Evolutionary conservation across 2,113 vertebrate genomes (phyloP), one percentile per base, ranked within the genome.

Genomic region (Pongo abelii): DNA sequence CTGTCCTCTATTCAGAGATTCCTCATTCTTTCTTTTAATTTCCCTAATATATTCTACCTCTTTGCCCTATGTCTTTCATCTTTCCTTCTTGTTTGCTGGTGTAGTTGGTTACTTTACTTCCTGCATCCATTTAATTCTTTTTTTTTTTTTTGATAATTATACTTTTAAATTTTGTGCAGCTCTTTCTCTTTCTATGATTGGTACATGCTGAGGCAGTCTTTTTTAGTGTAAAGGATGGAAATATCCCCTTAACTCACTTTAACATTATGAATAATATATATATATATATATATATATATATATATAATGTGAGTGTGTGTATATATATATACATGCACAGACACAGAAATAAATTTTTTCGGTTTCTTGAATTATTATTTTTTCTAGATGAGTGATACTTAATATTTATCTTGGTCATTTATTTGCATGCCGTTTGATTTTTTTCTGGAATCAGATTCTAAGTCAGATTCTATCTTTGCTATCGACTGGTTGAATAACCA

Each of bases 401-500:
- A 23, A 52, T 95, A 10, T 78, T 97, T 92, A 30, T 59, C 38
- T 91, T 89, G 30, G 43, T 85, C 35, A 91, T 95, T 81, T 3
- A 89, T 3, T 74, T 92, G 89, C 0, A 48, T 75, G 11, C 20
- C 91, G n/a, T 77, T 84, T 43, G 14, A 74, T 84, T 85, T 96
- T 96, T 40, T 69, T 95, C 46, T 81, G 22, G 3, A 67, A 74
- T 85, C 23, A 81, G 23, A 94, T 91, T 87, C 8, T 8, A 61
- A 14, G 8, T 93, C 64, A n/a, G 7, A 95, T 81, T 91, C 30
- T 93, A n/a, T n/a, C 40, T 89, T 92, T 94, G 46, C 13, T 84
- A 70, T 13, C 50, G 38, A 52, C 10, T 86, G 50, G 16, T 32
- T 67, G 27, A 86, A 23, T 69, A 86, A 91, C 70, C 52, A 83